These are phyloP conservation scores for Mellilla xanthometata DNA, from an alignment of 2,888 invertebrate species.

Conservation along the genomic window DNA sequence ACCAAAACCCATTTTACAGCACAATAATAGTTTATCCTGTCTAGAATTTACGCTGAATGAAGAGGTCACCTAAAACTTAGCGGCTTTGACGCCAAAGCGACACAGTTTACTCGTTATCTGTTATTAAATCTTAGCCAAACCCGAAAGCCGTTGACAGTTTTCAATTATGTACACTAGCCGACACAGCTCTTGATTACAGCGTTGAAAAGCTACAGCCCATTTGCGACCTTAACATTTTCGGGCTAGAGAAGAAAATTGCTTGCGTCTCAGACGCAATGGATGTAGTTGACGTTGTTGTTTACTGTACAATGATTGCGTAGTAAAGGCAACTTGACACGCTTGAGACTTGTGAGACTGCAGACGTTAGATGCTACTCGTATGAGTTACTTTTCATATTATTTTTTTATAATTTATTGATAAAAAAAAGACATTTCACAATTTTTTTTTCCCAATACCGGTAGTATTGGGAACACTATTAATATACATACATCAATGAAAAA, in stretches of 20 bases:
- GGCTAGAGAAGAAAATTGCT: not conserved
- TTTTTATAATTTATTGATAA: too few relatives aligned
- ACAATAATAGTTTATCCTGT: not conserved
- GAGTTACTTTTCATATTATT: too few relatives aligned
- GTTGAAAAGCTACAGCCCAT: slow-evolving; percentile 2
- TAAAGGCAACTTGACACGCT: slow-evolving; percentile 19
- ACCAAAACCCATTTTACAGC: too few relatives aligned
- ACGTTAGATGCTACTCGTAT: not conserved
- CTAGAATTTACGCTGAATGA: slow-evolving; percentile 13
- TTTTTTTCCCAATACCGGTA: too few relatives aligned
- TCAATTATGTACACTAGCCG: slow-evolving; percentile 53
- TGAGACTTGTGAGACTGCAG: slow-evolving; percentile 7
- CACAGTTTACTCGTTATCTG: slow-evolving; percentile 52
- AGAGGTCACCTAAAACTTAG: slow-evolving; percentile 23
- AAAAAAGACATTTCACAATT: too few relatives aligned
- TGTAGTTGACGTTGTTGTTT: slow-evolving; percentile 13
- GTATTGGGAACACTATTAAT: too few relatives aligned
- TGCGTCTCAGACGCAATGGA: not conserved
- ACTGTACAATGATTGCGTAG: slow-evolving; percentile 20
- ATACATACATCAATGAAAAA: too few relatives aligned
- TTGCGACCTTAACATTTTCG: not conserved
- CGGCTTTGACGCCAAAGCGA: slow-evolving; percentile 26
- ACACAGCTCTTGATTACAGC: slow-evolving; percentile 17
- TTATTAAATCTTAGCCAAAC: slow-evolving; percentile 52
- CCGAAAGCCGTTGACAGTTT: slow-evolving; percentile 47